Conservation (phyloP, 2,113 vertebrate species). For the Castor canadensis region DNA sequence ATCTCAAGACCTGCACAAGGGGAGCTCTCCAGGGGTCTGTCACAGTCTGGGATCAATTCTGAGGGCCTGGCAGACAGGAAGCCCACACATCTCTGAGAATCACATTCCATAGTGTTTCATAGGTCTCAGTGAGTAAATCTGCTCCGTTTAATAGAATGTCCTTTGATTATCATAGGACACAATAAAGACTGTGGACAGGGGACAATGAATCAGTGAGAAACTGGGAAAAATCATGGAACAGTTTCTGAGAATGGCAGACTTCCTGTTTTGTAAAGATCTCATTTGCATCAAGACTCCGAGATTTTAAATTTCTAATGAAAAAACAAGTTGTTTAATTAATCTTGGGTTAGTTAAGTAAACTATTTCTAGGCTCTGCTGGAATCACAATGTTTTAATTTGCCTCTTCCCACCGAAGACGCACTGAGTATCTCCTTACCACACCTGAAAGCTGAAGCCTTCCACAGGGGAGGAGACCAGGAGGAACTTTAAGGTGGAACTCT, state of each 20-base stretch:
- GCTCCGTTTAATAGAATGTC: background rate
- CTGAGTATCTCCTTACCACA: background rate
- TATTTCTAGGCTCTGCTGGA: background rate
- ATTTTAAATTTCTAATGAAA: background rate
- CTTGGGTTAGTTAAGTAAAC: background rate
- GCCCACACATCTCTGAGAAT: too few relatives aligned
- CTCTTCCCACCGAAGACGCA: background rate
- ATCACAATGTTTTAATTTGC: background rate
- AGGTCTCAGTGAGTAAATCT: background rate
- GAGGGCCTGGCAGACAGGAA: background rate
- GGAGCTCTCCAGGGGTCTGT: too few relatives aligned
- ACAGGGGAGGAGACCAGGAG: fast-evolving
- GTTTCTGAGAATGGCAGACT: background rate
- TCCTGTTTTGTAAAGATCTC: background rate
- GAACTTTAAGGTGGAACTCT: too few relatives aligned
- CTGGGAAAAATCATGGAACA: too few relatives aligned
- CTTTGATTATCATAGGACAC: background rate
- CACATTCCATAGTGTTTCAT: too few relatives aligned
- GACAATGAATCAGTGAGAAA: background rate
- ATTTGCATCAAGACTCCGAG: background rate
- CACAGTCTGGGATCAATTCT: fast-evolving
- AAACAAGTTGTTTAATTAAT: background rate
- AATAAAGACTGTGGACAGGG: background rate
- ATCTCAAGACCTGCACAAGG: background rate
- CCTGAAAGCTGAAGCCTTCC: background rate